These are phyloP conservation scores for Monarcha castaneiventris DNA, from an alignment of 2,113 vertebrate species.

Conservation along the genomic window DNA sequence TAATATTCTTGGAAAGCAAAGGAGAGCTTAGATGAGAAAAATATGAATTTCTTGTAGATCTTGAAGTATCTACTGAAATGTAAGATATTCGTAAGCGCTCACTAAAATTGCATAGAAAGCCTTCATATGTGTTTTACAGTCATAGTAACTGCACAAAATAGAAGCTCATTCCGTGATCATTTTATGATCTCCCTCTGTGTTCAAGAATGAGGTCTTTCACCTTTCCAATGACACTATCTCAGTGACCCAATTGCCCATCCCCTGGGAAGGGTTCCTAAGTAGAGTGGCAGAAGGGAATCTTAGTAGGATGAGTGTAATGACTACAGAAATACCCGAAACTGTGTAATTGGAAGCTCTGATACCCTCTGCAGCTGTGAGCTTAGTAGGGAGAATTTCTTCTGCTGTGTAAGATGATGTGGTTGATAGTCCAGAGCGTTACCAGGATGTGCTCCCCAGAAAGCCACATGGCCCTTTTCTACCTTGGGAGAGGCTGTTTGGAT, in stretches of 20 bases:
- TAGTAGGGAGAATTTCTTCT: neutral
- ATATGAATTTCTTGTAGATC: neutral
- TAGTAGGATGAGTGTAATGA: fast-evolving
- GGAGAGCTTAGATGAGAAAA: constrained; percentile 23
- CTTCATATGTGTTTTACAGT: neutral
- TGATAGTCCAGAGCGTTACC: neutral
- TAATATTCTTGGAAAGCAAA: constrained; percentile 22
- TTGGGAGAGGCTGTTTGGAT: neutral
- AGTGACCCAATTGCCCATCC: neutral
- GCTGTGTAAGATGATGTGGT: fast-evolving
- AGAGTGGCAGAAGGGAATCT: neutral
- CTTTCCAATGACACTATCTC: neutral
- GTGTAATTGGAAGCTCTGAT: neutral
- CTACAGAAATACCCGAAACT: neutral
- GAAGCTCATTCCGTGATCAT: neutral
- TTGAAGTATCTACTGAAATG: neutral
- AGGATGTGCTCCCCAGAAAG: neutral
- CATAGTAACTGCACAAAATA: neutral
- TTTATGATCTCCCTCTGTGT: neutral
- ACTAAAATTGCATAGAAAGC: neutral
- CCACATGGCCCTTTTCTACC: neutral
- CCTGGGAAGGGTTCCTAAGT: neutral
- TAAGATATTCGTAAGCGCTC: neutral
- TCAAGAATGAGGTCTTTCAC: neutral
- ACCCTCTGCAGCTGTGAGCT: neutral